Conservation (phyloP, 1,140 invertebrate genomes). For the Philotrypesis tridentata region DNA sequence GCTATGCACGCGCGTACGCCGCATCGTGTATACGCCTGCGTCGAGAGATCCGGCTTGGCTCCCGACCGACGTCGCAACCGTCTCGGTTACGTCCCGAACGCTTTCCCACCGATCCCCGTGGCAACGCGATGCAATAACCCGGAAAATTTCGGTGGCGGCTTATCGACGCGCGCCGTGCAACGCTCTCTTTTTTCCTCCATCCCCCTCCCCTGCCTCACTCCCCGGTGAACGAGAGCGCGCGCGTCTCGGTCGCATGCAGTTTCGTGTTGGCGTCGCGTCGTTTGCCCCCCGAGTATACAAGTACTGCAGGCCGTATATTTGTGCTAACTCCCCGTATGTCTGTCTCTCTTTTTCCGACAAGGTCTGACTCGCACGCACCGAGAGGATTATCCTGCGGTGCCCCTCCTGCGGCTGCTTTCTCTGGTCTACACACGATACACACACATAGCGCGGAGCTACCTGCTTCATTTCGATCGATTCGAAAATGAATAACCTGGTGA, state of each 20-base stretch:
- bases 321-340: not conserved
- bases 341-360: slow-evolving; percentile 30
- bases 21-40: too few relatives aligned
- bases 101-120: not conserved
- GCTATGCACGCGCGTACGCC: too few relatives aligned
- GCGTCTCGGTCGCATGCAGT: not conserved
- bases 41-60: too few relatives aligned
- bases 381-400: not conserved
- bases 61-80: too few relatives aligned
- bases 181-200: not conserved
- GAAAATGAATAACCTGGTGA: slow-evolving; percentile 47
- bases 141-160: slow-evolving; percentile 8
- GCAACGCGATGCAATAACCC: not conserved
- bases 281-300: not conserved
- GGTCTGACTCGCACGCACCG: slow-evolving; percentile 26
- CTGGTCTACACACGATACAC: not conserved
- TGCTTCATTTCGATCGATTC: slow-evolving; percentile 24
- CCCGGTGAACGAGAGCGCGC: not conserved
- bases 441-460: not conserved
- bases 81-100: too few relatives aligned
- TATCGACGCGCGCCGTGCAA: slow-evolving; percentile 33
- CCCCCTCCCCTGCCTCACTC: not conserved
- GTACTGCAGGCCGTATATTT: not conserved
- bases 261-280: slow-evolving; percentile 37
- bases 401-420: not conserved